Percentiles rank a stretch among this genome's conserved stretches.
phyloP scores from a whole-genome alignment of 2,888 invertebrate genomes.

The Standfussiana lucernea region DNA sequence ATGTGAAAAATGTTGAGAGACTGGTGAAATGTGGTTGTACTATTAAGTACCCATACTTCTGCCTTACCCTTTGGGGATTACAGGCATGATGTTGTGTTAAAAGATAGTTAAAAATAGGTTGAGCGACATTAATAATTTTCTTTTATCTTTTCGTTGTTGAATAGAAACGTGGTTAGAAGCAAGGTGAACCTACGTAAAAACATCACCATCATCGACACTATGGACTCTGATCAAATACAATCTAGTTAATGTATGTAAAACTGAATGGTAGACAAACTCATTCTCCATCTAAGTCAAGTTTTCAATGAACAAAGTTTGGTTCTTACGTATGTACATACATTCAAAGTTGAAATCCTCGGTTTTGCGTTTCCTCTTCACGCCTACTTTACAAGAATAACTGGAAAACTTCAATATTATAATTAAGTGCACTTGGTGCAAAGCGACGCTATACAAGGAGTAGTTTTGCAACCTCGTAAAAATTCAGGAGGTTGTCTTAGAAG shows the following conservation, averaged over 20 bases:
- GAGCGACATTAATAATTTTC: background rate
- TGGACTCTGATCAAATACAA: background rate
- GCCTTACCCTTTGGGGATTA: background rate
- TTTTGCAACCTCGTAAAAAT: too few species aligned
- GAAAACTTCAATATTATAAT: slow-evolving; percentile 48
- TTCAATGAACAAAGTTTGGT: slow-evolving; percentile 55
- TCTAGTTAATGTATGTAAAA: slow-evolving; percentile 16
- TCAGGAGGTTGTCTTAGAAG: too few species aligned
- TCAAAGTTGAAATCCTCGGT: slow-evolving; percentile 27
- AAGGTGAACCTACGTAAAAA: background rate
- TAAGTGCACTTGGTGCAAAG: slow-evolving; percentile 24
- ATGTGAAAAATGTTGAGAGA: background rate
- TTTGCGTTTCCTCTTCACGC: slow-evolving; percentile 35
- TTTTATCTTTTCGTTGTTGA: background rate
- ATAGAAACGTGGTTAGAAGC: background rate
- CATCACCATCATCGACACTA: background rate
- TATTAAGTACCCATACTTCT: background rate
- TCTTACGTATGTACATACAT: slow-evolving; percentile 29
- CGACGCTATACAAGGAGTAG: background rate
- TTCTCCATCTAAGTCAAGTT: slow-evolving; percentile 28
- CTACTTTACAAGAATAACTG: slow-evolving; percentile 30
- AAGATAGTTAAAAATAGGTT: background rate
- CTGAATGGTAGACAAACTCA: slow-evolving; percentile 30
- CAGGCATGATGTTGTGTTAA: background rate
- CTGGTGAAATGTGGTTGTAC: background rate